Evolutionary conservation across 2,113 vertebrate species (phyloP), one percentile per base, ranked within the genome.

Genomic region (Dryoscopus gambensis): DNA sequence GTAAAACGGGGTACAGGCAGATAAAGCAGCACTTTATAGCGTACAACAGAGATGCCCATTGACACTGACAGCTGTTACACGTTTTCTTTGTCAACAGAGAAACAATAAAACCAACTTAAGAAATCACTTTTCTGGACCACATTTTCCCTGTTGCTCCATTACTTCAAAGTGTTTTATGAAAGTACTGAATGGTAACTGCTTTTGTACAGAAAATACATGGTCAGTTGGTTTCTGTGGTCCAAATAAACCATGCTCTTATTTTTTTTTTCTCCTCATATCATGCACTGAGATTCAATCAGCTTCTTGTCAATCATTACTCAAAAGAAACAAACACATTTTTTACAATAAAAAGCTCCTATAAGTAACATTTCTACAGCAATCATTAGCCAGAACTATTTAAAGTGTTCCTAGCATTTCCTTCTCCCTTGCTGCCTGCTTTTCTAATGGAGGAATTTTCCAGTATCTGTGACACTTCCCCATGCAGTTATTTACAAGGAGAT

Each of bases 401-500:
- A 93, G 80, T 77, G 85, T 64, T 90, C 95, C 84, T 83, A 79
- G 56, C 97, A 86, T 49, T 83, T 63, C 71, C 67, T 79, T 96
- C 62, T 75, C 84, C 87, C 55, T 68, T 90, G 75, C 79, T 83
- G 46, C 89, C 55, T 92, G 68, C 91, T 89, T 60, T 87, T 85
- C 64, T 75, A 79, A 71, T 35, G 1, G 16, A 97, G 68, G 85
- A 96, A 67, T 74, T 74, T 96, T 86, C 56, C 87, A 90, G 79
- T 67, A 84, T 52, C 67, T 85, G 59, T 74, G 69, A 87, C 11
- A 50, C 80, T 85, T 95, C 73, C 65, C 82, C 95, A 93, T 80
- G 91, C 77, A 93, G 67, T 57, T 97, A 97, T 97, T 87, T 97
- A 97, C 95, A 97, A 90, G 94, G 79, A 97, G 79, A 93, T 35